phyloP scores from a whole-genome alignment of 2,797 vertebrate genomes.

The Menidia menidia region DNA sequence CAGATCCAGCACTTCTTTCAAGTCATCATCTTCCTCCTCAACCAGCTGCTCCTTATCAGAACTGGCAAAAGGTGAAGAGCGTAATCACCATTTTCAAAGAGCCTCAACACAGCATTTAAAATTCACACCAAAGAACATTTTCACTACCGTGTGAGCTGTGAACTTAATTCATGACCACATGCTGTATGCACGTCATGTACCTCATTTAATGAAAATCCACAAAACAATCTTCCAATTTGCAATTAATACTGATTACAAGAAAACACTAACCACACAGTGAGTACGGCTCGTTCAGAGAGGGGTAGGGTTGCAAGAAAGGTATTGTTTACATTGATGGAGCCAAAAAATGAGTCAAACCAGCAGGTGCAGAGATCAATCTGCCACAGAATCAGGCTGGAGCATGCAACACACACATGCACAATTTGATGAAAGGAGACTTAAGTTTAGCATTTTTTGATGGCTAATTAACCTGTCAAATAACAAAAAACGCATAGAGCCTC shows the following conservation, averaged over 20 bases:
- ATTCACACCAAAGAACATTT: not conserved
- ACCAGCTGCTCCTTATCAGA: constrained; percentile 89
- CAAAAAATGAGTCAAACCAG: not conserved
- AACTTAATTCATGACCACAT: not conserved
- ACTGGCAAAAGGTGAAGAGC: constrained; percentile 69
- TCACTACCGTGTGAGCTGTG: not conserved
- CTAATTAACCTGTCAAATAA: not conserved
- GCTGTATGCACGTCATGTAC: not conserved
- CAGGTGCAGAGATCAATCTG: not conserved
- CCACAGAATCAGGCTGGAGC: not conserved
- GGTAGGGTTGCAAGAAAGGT: too few species aligned
- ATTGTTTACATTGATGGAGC: not conserved
- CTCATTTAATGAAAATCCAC: not conserved
- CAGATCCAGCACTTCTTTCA: constrained; percentile 95
- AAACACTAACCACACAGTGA: not conserved
- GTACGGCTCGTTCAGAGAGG: not conserved
- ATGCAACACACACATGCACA: too few species aligned
- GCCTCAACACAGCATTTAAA: not conserved
- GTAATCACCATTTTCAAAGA: not conserved
- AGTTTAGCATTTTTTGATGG: not conserved
- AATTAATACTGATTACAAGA: not conserved
- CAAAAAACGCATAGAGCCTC: not conserved
- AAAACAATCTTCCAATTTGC: not conserved
- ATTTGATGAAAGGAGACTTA: not conserved
- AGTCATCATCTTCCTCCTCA: constrained; percentile 92